Conservation (phyloP, 2,888 invertebrate species). For the Cerastis leucographa region DNA sequence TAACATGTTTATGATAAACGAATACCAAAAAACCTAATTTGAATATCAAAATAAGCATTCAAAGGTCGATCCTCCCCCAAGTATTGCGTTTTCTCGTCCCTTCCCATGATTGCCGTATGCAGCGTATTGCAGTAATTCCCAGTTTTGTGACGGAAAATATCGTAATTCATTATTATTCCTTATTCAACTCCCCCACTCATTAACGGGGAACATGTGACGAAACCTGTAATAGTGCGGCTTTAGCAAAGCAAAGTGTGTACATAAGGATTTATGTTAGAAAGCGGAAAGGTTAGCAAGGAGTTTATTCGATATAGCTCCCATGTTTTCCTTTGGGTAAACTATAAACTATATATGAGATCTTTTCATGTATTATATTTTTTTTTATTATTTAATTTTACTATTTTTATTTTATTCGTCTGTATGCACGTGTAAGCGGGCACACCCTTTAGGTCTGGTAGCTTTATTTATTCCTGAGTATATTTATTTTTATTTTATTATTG, state of each 20-base stretch:
- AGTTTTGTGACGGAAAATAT: slow-evolving; percentile 38
- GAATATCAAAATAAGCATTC: background rate
- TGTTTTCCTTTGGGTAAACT: slow-evolving; percentile 30
- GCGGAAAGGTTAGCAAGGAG: slow-evolving; percentile 17
- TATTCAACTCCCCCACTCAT: slow-evolving; percentile 57
- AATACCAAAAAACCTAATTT: background rate
- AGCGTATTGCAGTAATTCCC: too few species aligned
- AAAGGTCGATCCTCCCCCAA: background rate
- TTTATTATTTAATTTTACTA: too few species aligned
- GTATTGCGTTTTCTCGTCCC: background rate
- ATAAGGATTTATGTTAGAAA: slow-evolving; percentile 38
- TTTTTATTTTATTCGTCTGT: too few species aligned
- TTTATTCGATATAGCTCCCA: slow-evolving; percentile 19
- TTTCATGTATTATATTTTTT: slow-evolving; percentile 17
- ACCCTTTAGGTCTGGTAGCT: too few species aligned
- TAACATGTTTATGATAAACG: slow-evolving; percentile 9
- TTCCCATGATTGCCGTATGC: background rate
- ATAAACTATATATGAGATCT: background rate
- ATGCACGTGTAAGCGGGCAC: too few species aligned
- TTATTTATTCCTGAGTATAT: too few species aligned
- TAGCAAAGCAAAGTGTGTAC: slow-evolving; percentile 34
- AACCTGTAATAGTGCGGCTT: slow-evolving; percentile 23
- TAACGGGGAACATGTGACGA: slow-evolving; percentile 57
- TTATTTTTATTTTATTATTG: too few species aligned
- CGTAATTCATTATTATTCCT: slow-evolving; percentile 56